Evolutionary conservation across 2,888 invertebrate species (phyloP).

Genomic region (Oscheius onirici): DNA sequence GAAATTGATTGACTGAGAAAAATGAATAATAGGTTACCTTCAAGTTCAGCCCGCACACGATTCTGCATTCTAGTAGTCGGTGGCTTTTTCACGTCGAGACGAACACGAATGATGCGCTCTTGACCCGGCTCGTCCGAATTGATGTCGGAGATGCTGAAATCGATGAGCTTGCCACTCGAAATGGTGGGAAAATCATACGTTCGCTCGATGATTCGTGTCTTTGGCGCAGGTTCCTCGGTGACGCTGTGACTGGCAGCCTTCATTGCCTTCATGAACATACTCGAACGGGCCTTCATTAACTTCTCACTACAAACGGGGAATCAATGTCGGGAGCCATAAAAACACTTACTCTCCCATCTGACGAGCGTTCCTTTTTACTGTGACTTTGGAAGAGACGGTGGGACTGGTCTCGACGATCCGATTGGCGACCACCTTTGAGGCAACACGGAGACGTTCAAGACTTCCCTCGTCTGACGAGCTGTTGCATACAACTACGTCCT

Average conservation of each 20-base stretch:
- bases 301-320: conserved; percentile 8
- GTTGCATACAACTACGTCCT: not conserved
- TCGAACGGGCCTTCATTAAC: conserved; percentile 16
- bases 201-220: conserved; percentile 9
- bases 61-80: conserved; percentile 16
- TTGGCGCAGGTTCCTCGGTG: not conserved
- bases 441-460: not conserved
- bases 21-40: not conserved
- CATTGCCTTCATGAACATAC: conserved; percentile 23
- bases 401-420: not conserved
- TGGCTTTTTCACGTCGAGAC: conserved; percentile 15
- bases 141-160: not conserved
- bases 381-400: conserved; percentile 4
- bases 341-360: conserved; percentile 18
- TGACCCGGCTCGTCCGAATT: not conserved
- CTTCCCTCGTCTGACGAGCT: not conserved
- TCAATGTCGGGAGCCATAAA: not conserved
- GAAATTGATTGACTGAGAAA: not conserved
- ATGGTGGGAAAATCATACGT: not conserved
- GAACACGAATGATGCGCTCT: not conserved
- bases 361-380: conserved; percentile 14
- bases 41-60: not conserved
- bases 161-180: not conserved
- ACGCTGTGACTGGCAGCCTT: conserved; percentile 6
- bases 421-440: not conserved